Evolutionary conservation across 2,888 invertebrate species (phyloP).

Genomic region (Ecliptopera silaceata): DNA sequence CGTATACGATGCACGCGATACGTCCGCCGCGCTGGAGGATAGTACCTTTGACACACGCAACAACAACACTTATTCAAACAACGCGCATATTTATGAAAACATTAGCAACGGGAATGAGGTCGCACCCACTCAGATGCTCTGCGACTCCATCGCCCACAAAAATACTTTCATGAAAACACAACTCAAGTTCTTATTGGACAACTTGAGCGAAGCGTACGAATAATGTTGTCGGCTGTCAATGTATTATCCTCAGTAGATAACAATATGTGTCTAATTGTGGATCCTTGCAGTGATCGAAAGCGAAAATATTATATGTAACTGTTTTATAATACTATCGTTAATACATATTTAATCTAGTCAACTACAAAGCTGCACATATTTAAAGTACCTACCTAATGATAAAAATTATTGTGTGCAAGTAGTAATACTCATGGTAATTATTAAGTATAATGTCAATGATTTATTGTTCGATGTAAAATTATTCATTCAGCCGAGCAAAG

Average conservation of each 20-base stretch:
- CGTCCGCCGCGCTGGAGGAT: constrained; percentile 62
- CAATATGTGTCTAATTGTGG: constrained; percentile 76
- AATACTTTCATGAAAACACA: constrained; percentile 76
- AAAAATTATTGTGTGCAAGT: constrained; percentile 70
- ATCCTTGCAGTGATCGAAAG: constrained; percentile 83
- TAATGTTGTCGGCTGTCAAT: constrained; percentile 72
- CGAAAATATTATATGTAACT: constrained; percentile 66
- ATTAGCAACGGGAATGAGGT: constrained; percentile 77
- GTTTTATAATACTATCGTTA: constrained; percentile 73
- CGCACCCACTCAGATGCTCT: constrained; percentile 73
- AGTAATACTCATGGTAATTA: constrained; percentile 69
- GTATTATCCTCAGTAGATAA: constrained; percentile 70
- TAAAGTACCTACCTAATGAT: constrained; percentile 62
- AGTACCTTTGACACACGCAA: constrained; percentile 70
- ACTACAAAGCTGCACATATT: constrained; percentile 79
- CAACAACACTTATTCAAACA: constrained; percentile 54
- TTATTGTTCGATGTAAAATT: constrained; percentile 38
- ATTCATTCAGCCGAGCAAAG: constrained; percentile 53
- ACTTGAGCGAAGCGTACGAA: constrained; percentile 86
- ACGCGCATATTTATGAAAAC: constrained; percentile 64
- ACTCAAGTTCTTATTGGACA: constrained; percentile 85
- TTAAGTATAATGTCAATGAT: constrained; percentile 51
- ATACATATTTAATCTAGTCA: constrained; percentile 80
- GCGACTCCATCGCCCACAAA: constrained; percentile 79
- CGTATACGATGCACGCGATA: constrained; percentile 66